Conservation (phyloP, 2,888 invertebrate genomes). For the Conops quadrifasciatus region DNA sequence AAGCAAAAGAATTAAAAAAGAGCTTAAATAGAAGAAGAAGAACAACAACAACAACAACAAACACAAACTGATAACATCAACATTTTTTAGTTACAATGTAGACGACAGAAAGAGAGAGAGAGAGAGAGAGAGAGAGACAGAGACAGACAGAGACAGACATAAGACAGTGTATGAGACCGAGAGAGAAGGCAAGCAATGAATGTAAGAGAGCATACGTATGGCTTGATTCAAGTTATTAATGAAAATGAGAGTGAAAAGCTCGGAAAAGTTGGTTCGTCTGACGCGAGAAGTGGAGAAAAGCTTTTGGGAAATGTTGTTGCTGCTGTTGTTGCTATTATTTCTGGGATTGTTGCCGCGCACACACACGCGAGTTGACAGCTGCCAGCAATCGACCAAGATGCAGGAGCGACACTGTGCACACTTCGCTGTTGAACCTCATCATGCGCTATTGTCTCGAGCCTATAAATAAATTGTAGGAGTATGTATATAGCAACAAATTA, state of each 20-base stretch:
- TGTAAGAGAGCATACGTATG: no score
- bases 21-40: neutral
- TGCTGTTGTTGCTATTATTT: neutral
- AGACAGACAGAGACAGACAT: slow-evolving; percentile 7
- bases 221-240: neutral
- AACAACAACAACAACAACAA: slow-evolving; percentile 14
- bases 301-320: neutral
- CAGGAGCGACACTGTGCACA: no score
- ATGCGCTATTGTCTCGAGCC: no score
- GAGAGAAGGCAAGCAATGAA: neutral
- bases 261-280: neutral
- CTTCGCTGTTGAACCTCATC: no score
- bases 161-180: neutral
- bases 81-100: neutral
- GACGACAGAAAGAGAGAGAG: neutral
- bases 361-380: no score
- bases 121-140: neutral
- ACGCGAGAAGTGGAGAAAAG: neutral
- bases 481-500: no score
- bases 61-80: slow-evolving; percentile 14
- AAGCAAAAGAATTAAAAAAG: slow-evolving; percentile 19
- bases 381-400: no score
- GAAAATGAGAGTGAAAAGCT: slow-evolving; percentile 21
- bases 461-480: no score
- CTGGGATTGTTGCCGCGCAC: neutral